These are phyloP conservation scores for Parnassius mnemosyne DNA, from an alignment of 2,888 invertebrate genomes.

Conservation along the genomic window DNA sequence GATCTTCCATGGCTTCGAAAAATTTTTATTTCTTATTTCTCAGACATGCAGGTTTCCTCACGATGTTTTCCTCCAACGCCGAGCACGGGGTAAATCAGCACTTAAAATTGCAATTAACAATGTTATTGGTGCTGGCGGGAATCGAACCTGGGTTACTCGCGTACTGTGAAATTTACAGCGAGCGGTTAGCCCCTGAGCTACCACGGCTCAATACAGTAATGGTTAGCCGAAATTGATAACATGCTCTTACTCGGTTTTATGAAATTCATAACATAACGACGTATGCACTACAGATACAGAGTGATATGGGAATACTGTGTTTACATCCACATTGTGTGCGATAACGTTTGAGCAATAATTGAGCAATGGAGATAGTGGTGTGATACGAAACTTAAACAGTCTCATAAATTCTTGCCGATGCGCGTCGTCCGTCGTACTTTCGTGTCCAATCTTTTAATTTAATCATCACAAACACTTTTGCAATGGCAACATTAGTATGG, in stretches of 20 bases:
- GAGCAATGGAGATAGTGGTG: conserved; percentile 41
- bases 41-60: too few relatives aligned
- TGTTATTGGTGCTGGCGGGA: too few relatives aligned
- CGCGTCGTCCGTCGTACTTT: conserved; percentile 5
- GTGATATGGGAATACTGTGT: conserved; percentile 23
- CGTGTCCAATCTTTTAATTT: conserved; percentile 11
- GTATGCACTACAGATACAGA: conserved; percentile 3
- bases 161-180: too few relatives aligned
- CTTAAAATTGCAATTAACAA: too few relatives aligned
- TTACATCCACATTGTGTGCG: conserved; percentile 14
- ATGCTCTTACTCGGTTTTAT: conserved; percentile 16
- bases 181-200: too few relatives aligned
- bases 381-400: conserved; percentile 32
- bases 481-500: conserved; percentile 7
- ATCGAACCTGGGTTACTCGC: too few relatives aligned
- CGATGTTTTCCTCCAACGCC: too few relatives aligned
- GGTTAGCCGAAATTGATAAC: too few relatives aligned
- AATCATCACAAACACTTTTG: conserved; percentile 1
- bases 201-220: too few relatives aligned
- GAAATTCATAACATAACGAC: conserved; percentile 5
- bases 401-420: conserved; percentile 34
- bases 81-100: too few relatives aligned
- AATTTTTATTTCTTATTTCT: too few relatives aligned
- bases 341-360: conserved; percentile 37
- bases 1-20: too few relatives aligned